Evolutionary conservation across 2,797 vertebrate species (phyloP), one percentile per base, ranked within the genome.

Genomic region (Sebastes oblongus): DNA sequence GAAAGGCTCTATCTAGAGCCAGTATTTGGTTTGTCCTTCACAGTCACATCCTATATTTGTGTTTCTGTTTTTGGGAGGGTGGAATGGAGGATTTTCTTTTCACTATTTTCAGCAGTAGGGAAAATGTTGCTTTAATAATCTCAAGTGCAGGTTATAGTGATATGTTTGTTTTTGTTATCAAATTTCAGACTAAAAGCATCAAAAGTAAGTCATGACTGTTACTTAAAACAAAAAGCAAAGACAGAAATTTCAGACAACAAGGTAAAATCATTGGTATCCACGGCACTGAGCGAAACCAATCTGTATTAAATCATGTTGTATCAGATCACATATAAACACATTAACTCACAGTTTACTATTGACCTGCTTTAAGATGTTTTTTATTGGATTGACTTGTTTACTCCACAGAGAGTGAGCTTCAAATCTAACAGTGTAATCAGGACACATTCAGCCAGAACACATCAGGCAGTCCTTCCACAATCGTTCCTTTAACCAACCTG

Each of bases 401-500:
- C 18, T 61, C 36, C 22, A 59, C 55, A 58, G 4, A 16, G 25
- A 58, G 4, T 22, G 25, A 67, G 20, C 29, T 36, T 65, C 10
- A 60, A 25, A 36, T 72, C 14, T 24, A 55, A 72, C 24, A 59
- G 4, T 16, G 6, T 52, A 60, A 64, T 65, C 22, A 42, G 25
- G 1, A 52, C 6, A 11, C 25, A 73, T 25, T 11, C 20, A 58
- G 25, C 25, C 5, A 8, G 16, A 27, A 42, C 8, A 59, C 9
- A 13, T 2, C 25, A 54, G 20, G 50, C 22, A 27, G 8, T 11
- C 36, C 2, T 50, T 2, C 3, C 8, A 12, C 18, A 58, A 2
- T 14, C 3, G 9, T 32, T 50, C n/a, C 55, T 42, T 50, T 13
- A 50, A 92, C 90, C 24, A 34, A 99, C 98, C 98, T 98, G 95